A percentile compares a stretch with the other conserved stretches of the same genome.
Evolutionary conservation across 2,888 invertebrate species (phyloP).

Genomic region (Calephelis perditalis): DNA sequence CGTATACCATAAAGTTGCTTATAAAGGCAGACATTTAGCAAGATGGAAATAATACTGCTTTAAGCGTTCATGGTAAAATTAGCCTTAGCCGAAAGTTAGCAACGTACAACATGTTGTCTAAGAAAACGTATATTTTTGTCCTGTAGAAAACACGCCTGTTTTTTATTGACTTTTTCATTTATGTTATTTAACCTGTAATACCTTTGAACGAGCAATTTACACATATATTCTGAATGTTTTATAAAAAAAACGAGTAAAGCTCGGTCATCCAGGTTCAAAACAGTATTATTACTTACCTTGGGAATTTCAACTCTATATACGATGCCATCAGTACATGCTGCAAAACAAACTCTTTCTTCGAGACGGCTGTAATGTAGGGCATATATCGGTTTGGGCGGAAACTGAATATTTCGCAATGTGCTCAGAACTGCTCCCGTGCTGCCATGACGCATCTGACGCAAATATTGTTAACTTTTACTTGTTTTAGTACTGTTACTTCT

Average conservation of each 20-base stretch:
- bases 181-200: conserved; percentile 2
- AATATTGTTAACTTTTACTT: not conserved
- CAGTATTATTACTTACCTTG: conserved; percentile 38
- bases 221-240: not conserved
- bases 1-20: no score
- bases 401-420: conserved; percentile 62
- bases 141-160: no score
- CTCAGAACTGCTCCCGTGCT: conserved; percentile 54
- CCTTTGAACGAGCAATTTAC: not conserved
- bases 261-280: no score
- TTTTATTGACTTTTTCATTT: no score
- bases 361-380: conserved; percentile 53
- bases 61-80: no score
- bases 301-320: conserved; percentile 65
- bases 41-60: no score
- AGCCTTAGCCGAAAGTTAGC: no score
- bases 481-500: no score
- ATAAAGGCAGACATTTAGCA: no score
- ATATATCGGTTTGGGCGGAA: conserved; percentile 62
- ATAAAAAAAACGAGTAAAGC: no score
- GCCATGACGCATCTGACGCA: conserved; percentile 61
- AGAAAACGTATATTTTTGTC: no score
- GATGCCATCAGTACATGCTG: conserved; percentile 59
- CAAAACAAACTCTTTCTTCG: conserved; percentile 62
- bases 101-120: no score